These are phyloP conservation scores for Elgaria multicarinata DNA, from an alignment of 2,113 vertebrate genomes.

Conservation along the genomic window DNA sequence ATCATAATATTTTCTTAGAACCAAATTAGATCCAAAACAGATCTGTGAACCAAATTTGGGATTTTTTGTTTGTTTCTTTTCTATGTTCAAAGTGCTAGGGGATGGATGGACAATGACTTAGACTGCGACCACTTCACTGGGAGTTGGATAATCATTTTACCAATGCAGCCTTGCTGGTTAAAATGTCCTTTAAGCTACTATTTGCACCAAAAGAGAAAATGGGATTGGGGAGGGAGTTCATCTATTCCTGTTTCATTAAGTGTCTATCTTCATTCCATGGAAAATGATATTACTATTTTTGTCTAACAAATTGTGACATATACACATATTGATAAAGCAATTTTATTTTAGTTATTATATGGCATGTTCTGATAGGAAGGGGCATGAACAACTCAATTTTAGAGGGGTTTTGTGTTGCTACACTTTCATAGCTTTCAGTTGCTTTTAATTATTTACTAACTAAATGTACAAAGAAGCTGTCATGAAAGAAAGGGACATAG, in stretches of 20 bases:
- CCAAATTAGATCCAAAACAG: background rate
- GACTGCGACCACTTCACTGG: background rate
- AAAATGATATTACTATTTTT: background rate
- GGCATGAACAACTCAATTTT: conserved; percentile 2
- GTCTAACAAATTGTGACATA: background rate
- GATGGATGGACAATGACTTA: background rate
- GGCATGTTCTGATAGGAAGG: background rate
- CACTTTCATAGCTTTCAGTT: conserved; percentile 28
- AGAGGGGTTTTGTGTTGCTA: conserved; percentile 50
- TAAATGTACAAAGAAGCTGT: background rate
- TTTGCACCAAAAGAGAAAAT: background rate
- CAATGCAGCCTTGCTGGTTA: background rate
- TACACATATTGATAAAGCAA: background rate
- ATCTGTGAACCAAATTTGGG: too few species aligned
- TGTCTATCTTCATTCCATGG: background rate
- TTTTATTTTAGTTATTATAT: background rate
- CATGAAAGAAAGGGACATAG: too few species aligned
- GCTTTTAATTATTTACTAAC: conserved; percentile 32
- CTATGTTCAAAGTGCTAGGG: background rate
- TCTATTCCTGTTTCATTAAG: background rate
- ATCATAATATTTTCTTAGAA: conserved; percentile 27
- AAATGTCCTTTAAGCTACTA: background rate
- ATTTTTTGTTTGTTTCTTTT: too few species aligned
- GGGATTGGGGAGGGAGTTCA: background rate
- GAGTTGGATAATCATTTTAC: background rate